Conservation (phyloP, 2,888 invertebrate genomes). For the Amphipyra berbera region DNA sequence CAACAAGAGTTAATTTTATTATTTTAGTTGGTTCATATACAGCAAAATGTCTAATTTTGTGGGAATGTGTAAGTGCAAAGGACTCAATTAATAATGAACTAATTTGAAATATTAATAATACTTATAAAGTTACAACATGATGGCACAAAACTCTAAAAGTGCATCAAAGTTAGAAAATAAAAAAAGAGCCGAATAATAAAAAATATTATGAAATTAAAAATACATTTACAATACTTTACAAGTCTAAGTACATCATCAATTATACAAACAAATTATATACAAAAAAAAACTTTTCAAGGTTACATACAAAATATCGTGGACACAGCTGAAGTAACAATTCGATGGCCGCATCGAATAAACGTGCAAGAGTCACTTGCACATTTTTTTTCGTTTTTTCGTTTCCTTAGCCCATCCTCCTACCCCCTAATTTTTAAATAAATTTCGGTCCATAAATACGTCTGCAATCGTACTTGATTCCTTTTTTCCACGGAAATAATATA, state of each 20-base stretch:
- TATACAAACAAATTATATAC: constrained; percentile 24
- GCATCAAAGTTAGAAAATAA: constrained; percentile 1
- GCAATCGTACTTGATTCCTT: too few species aligned
- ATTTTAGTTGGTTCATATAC: not conserved
- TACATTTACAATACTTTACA: constrained; percentile 19
- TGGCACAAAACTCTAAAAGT: constrained; percentile 17
- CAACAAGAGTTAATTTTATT: constrained; percentile 8
- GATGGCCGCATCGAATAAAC: too few species aligned
- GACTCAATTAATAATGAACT: constrained; percentile 1
- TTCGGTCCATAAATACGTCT: too few species aligned
- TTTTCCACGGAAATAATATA: too few species aligned
- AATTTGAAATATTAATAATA: constrained; percentile 15
- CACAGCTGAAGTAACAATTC: too few species aligned
- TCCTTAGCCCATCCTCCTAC: too few species aligned
- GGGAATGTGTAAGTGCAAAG: constrained; percentile 37
- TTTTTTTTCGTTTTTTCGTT: too few species aligned
- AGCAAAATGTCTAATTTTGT: constrained; percentile 24
- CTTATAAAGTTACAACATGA: constrained; percentile 10
- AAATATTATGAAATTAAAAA: constrained; percentile 6
- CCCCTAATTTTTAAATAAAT: too few species aligned
- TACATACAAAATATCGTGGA: constrained; percentile 14
- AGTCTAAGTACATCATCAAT: constrained; percentile 46
- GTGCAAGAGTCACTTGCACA: too few species aligned
- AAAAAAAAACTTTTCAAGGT: constrained; percentile 38
- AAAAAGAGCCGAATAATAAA: not conserved